Evolutionary conservation across 2,888 invertebrate genomes (phyloP).

Genomic region (Nineta flava): DNA sequence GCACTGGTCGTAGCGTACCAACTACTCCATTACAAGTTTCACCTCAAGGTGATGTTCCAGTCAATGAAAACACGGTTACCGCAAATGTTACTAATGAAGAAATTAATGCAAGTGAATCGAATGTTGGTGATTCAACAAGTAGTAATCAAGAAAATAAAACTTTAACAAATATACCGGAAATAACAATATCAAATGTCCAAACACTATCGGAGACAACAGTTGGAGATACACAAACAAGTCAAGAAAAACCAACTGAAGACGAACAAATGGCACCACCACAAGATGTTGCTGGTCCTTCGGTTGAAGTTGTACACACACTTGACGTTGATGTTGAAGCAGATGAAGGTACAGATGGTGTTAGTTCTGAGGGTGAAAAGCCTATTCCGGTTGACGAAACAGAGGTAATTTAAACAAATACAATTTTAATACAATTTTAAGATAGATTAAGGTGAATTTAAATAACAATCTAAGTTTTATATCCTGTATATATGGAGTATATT

Average conservation of each 20-base stretch:
- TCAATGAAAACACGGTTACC: constrained; percentile 6
- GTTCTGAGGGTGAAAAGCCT: constrained; percentile 46
- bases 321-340: constrained; percentile 23
- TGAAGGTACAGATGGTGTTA: constrained; percentile 33
- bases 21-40: constrained; percentile 49
- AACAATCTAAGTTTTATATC: too few relatives aligned
- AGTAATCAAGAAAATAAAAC: not conserved
- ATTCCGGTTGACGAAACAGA: constrained; percentile 29
- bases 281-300: constrained; percentile 8
- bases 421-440: constrained; percentile 14
- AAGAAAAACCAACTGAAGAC: not conserved
- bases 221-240: not conserved
- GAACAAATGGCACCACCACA: not conserved
- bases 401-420: constrained; percentile 12
- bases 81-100: constrained; percentile 4
- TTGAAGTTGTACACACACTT: constrained; percentile 9
- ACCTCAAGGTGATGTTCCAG: constrained; percentile 28
- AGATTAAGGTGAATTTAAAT: not conserved
- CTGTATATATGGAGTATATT: too few relatives aligned
- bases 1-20: constrained; percentile 49
- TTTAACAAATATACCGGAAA: constrained; percentile 11
- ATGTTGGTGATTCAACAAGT: constrained; percentile 3
- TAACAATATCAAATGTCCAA: constrained; percentile 10
- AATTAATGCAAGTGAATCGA: not conserved
- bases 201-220: not conserved